Conservation (phyloP, 2,113 vertebrate genomes). For the Nycticryphes semicollaris region DNA sequence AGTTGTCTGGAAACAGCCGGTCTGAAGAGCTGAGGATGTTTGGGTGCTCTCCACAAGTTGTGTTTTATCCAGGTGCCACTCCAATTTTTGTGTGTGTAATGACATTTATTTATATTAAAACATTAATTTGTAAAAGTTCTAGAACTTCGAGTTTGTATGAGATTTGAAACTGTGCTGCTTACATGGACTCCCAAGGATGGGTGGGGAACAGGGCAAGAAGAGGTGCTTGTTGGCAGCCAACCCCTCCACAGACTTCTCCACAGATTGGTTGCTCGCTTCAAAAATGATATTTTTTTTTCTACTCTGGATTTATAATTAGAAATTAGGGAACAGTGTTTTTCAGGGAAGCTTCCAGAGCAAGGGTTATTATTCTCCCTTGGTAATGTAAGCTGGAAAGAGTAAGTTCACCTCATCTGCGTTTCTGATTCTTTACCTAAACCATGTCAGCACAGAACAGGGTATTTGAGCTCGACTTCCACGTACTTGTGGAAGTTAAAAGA, state of each 20-base stretch:
- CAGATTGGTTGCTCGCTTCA: constrained; percentile 12
- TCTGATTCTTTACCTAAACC: constrained; percentile 64
- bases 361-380: constrained; percentile 34
- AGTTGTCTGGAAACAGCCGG: neutral
- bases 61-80: constrained; percentile 76
- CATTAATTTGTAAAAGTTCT: constrained; percentile 39
- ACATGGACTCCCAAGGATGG: constrained; percentile 25
- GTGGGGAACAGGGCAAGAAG: constrained; percentile 25
- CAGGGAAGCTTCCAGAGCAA: constrained; percentile 73
- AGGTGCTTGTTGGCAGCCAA: constrained; percentile 58
- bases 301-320: constrained; percentile 54
- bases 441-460: constrained; percentile 78
- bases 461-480: constrained; percentile 64
- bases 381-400: constrained; percentile 54
- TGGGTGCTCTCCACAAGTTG: constrained; percentile 58
- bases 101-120: constrained; percentile 75
- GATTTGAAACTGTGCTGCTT: constrained; percentile 54
- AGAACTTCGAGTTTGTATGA: neutral
- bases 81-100: constrained; percentile 69
- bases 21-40: neutral
- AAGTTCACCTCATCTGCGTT: constrained; percentile 54
- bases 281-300: constrained; percentile 40
- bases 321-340: constrained; percentile 63
- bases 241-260: constrained; percentile 32
- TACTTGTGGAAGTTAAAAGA: constrained; percentile 68